These are phyloP conservation scores for Rhopilema esculentum DNA, from an alignment of 30 jellyfish, hydroid and myxozoan species.

Conservation along the genomic window DNA sequence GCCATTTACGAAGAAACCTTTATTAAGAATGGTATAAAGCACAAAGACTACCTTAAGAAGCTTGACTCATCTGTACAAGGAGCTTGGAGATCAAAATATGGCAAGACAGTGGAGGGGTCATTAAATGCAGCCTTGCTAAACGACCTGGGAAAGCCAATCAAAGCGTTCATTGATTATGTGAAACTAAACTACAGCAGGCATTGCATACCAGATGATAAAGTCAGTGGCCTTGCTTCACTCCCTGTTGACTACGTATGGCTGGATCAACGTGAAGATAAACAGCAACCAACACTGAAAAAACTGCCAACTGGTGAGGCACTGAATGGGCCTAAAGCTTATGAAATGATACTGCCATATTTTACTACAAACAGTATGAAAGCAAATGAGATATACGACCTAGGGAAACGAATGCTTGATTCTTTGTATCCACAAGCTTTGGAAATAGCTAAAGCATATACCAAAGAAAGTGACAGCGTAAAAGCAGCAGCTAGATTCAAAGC, in stretches of 20 bases:
- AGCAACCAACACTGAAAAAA: slow-evolving; percentile 62
- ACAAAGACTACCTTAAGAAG: slow-evolving; percentile 50
- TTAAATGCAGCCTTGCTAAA: slow-evolving; percentile 58
- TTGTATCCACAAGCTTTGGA: slow-evolving; percentile 81
- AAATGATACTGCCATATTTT: slow-evolving; percentile 87
- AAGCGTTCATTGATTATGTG: slow-evolving; percentile 60
- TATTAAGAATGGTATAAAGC: slow-evolving; percentile 35
- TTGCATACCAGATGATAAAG: slow-evolving; percentile 73
- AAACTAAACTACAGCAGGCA: slow-evolving; percentile 67
- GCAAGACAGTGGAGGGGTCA: slow-evolving; percentile 41
- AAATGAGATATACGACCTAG: slow-evolving; percentile 70
- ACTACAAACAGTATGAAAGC: slow-evolving; percentile 86
- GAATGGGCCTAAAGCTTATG: slow-evolving; percentile 84
- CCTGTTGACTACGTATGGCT: slow-evolving; percentile 86
- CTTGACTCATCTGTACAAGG: slow-evolving; percentile 23
- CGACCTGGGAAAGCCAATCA: slow-evolving; percentile 75
- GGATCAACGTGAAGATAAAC: slow-evolving; percentile 63
- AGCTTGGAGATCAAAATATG: slow-evolving; percentile 55
- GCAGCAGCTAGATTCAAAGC: slow-evolving; percentile 81
- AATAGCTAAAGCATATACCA: slow-evolving; percentile 61
- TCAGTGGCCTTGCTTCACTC: slow-evolving; percentile 80
- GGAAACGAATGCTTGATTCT: slow-evolving; percentile 67
- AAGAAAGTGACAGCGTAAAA: slow-evolving; percentile 33
- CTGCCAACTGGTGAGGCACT: slow-evolving; percentile 89
- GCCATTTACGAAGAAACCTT: slow-evolving; percentile 78